Evolutionary conservation across 35 echinoderm and acorn worm species (phyloP).

Genomic region (Heliocidaris tuberculata): DNA sequence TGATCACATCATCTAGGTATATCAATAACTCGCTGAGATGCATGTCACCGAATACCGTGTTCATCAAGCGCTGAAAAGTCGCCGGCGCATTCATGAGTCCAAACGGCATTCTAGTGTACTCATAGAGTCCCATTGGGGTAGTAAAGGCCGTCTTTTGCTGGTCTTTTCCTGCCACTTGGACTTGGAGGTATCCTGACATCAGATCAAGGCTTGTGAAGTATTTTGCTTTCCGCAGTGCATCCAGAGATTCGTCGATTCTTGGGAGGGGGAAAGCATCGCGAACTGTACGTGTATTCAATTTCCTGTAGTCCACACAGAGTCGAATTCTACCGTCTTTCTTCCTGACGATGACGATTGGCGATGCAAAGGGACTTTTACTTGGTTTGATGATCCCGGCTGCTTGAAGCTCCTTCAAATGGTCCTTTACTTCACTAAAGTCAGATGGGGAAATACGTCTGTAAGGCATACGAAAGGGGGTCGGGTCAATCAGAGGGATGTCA

Average conservation of each 20-base stretch:
- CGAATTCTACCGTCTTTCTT: too few relatives aligned
- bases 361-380: constrained; percentile 52
- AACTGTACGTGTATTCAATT: too few relatives aligned
- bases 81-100: constrained; percentile 43
- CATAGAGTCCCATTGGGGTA: constrained; percentile 14
- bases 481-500: constrained; percentile 44
- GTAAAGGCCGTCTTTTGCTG: constrained; percentile 31
- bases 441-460: not conserved
- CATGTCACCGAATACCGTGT: constrained; percentile 49
- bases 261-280: too few relatives aligned
- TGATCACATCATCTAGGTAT: constrained; percentile 71
- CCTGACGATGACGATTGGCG: too few relatives aligned
- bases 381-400: constrained; percentile 36
- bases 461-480: constrained; percentile 31
- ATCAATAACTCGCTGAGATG: not conserved
- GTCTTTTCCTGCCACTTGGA: not conserved
- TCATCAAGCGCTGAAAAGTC: too few relatives aligned
- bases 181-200: constrained; percentile 48
- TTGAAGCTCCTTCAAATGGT: constrained; percentile 46
- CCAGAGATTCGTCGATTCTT: too few relatives aligned
- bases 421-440: constrained; percentile 22
- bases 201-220: constrained; percentile 53
- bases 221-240: constrained; percentile 44
- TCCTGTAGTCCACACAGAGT: too few relatives aligned
- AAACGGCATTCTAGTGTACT: constrained; percentile 53